phyloP scores from a whole-genome alignment of 1,140 invertebrate genomes.

The Acromyrmex charruanus region DNA sequence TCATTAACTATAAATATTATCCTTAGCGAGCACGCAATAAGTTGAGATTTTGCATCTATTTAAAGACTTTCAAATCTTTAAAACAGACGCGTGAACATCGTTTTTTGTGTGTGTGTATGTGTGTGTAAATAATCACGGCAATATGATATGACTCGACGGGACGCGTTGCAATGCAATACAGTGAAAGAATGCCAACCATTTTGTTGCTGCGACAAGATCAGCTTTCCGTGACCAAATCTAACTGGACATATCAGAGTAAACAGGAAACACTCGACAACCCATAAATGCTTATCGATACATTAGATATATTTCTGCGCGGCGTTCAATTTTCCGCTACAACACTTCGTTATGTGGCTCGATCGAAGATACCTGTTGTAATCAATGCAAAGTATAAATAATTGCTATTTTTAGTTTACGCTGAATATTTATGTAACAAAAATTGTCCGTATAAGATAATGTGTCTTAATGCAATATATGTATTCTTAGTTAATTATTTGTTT shows the following conservation, averaged over 20 bases:
- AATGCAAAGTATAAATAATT: slow-evolving; percentile 10
- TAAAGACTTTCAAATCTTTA: neutral
- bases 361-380: neutral
- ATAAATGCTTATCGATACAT: slow-evolving; percentile 56
- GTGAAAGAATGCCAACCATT: slow-evolving; percentile 32
- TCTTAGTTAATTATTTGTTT: neutral
- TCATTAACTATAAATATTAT: slow-evolving; percentile 65
- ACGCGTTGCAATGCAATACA: neutral
- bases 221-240: slow-evolving; percentile 46
- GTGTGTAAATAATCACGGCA: slow-evolving; percentile 38
- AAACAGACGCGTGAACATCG: slow-evolving; percentile 4
- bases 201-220: slow-evolving; percentile 37
- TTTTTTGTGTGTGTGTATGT: neutral
- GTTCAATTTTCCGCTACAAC: slow-evolving; percentile 42
- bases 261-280: slow-evolving; percentile 32
- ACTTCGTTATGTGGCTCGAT: neutral
- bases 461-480: neutral
- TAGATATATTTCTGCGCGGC: neutral
- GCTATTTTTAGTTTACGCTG: slow-evolving; percentile 15
- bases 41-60: slow-evolving; percentile 49
- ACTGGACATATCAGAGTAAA: slow-evolving; percentile 22
- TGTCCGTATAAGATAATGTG: neutral
- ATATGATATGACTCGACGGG: neutral
- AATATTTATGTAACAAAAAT: neutral
- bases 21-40: slow-evolving; percentile 56